Base-by-base conservation (phyloP, 2,888 invertebrate genomes). In the Callimorpha dominula region DNA sequence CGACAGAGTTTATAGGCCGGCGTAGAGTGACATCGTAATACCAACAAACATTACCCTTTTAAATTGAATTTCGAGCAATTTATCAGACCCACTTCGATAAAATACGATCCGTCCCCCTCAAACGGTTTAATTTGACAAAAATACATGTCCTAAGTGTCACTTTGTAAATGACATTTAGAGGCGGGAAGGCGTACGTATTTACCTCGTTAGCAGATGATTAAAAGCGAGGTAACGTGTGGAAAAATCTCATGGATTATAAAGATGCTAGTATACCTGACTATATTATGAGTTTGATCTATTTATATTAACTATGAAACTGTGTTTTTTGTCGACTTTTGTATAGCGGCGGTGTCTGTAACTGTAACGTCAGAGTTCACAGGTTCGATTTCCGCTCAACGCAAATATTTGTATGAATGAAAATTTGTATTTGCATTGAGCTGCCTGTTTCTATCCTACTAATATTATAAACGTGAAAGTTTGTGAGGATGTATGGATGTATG, bases 11-110 rank as follows among this genome's bases (percentile, higher is more conserved):
- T 94, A 94, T 94, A 89, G 91, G 89, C 87, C 78, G 80, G 89
- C 88, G 88, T 88, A 88, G 90, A 92, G 92, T 93, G 93, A 94
- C 91, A 89, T 88, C 88, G 92, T 93, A 93, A 94, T 94, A 93
- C 92, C 93, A 92, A 90, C 93, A 94, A 94, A 93, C 93, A 94
- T 93, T 94, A 92, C 93, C 94, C 93, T 93, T 94, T 94, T 94
- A 94, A 94, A 94, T 94, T 94, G 94, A 94, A 94, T 94, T 93
- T 94, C 87, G 87, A 80, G 89, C 93, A 93, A 94, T 94, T 94
- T 93, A 94, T 94, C 93, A 93, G 89, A 73, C 43, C 42, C 50
- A 68, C 68, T 72, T 68, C 71, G 71, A 69, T 69, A 76, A 74
- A 71, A 65, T 73, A 67, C 49, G 64, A 68, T 40, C 64, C 40